Percentiles rank a stretch among this genome's conserved stretches.
phyloP scores from a whole-genome alignment of 2,113 vertebrate species.

The Etheostoma spectabile region DNA sequence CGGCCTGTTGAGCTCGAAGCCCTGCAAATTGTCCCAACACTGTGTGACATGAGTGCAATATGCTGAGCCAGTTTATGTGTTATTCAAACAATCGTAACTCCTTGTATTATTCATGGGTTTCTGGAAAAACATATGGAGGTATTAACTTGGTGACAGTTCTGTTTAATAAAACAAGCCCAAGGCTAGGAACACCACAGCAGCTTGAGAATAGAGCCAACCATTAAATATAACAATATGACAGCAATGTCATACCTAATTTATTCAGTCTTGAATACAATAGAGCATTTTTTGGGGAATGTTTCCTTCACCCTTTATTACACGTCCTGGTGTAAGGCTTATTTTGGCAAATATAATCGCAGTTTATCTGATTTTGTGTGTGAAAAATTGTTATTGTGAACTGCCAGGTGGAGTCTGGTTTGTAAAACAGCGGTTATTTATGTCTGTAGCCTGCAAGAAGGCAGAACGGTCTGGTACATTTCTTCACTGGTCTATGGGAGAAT shows the following conservation, averaged over 20 bases:
- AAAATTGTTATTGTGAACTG: slow-evolving; percentile 18
- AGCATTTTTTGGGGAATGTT: slow-evolving; percentile 13
- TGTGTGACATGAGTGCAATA: slow-evolving; percentile 21
- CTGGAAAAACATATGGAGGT: slow-evolving; percentile 61
- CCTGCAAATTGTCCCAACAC: background rate
- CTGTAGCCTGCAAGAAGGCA: background rate
- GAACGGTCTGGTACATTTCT: slow-evolving; percentile 17
- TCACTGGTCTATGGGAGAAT: slow-evolving; percentile 32
- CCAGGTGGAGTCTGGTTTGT: slow-evolving; percentile 4
- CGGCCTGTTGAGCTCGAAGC: background rate
- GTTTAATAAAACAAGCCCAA: slow-evolving; percentile 61
- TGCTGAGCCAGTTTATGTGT: slow-evolving; percentile 35
- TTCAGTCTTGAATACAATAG: slow-evolving; percentile 35
- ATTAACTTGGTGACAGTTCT: slow-evolving; percentile 65
- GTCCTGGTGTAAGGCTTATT: slow-evolving; percentile 4
- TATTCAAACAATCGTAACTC: slow-evolving; percentile 63
- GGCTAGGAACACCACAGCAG: slow-evolving; percentile 51
- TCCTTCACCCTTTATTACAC: background rate
- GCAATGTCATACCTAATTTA: slow-evolving; percentile 38
- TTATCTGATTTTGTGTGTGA: slow-evolving; percentile 26
- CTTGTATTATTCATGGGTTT: slow-evolving; percentile 75
- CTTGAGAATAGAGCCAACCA: slow-evolving; percentile 45
- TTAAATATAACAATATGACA: slow-evolving; percentile 45
- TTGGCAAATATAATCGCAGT: background rate
- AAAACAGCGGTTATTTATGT: slow-evolving; percentile 10